Base-by-base conservation (phyloP, 1,140 invertebrate species). In the Melanaphis sacchari region DNA sequence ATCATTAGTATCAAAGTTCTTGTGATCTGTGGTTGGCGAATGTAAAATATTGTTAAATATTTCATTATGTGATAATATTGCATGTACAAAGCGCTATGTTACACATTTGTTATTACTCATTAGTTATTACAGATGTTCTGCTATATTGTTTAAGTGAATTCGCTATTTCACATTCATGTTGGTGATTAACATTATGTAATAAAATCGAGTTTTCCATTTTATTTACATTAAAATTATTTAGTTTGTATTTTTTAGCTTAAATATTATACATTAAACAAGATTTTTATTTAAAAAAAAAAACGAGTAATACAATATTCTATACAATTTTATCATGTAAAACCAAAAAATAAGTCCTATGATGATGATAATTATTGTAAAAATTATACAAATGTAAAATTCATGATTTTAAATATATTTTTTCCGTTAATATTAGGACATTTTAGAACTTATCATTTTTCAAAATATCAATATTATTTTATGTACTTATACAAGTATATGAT, bases 71-170 rank as follows among this genome's bases (percentile, higher is more conserved):
- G 22, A 11, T 31, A 8, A n/a, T 87, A 87, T 87, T 87, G 84
- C 15, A 85, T 87, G 46, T 31, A n/a, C 15, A 46, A 85, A 22
- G 40, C 6, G 15, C 41, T 15, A 15, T n/a, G 31, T n/a, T 43
- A 46, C 18, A 46, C 8, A 87, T 87, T 31, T n/a, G 15, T 31
- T 11, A 87, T 41, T 43, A 43, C 43, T 43, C 36, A 38, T 81
- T 85, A 31, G 0, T 85, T 24, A 31, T 46, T n/a, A 87, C 31
- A 46, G 46, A 87, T 43, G 36, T 87, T 87, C 21, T 0, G 4
- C 26, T n/a, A n/a, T n/a, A 46, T n/a, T 87, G 26, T n/a, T 87
- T 46, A 46, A 87, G 26, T 87, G 41, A 87, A 87, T 87, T 87
- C 4, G 46, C 43, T 46, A 46, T 46, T 43, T n/a, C 18, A 87